phyloP scores from a whole-genome alignment of 2,797 vertebrate species.

The Clamator glandarius region DNA sequence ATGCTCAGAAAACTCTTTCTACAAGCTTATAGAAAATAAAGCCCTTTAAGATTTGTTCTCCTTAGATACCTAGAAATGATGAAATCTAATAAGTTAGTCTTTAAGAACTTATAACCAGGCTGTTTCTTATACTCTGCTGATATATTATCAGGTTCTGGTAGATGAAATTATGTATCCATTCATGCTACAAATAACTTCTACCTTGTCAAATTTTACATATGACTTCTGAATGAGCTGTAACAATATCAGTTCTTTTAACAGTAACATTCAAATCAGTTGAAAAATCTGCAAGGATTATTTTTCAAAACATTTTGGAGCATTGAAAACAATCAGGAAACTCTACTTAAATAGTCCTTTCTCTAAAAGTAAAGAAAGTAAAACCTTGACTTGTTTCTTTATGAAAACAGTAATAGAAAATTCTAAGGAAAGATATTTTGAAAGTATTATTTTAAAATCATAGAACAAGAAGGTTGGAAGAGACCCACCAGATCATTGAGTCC shows the following conservation, averaged over 20 bases:
- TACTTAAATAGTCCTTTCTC: background rate
- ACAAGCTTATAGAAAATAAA: background rate
- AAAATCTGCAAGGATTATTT: background rate
- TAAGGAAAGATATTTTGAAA: background rate
- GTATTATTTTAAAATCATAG: too few species aligned
- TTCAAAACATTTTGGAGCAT: background rate
- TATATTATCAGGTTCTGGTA: background rate
- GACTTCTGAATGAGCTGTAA: background rate
- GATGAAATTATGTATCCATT: background rate
- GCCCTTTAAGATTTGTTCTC: background rate
- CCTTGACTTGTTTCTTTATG: background rate
- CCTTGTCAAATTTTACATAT: background rate
- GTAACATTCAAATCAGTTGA: background rate
- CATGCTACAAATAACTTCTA: background rate
- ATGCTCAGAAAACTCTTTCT: fast-evolving
- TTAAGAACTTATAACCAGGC: background rate
- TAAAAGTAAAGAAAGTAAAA: background rate
- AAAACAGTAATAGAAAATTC: background rate
- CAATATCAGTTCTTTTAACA: background rate
- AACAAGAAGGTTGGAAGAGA: too few species aligned
- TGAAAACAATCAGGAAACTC: background rate
- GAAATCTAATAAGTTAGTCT: background rate
- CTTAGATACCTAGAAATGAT: background rate
- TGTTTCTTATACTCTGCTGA: background rate
- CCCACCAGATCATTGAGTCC: too few species aligned